Conservation (phyloP, 1,140 invertebrate species). For the Nomia melanderi region DNA sequence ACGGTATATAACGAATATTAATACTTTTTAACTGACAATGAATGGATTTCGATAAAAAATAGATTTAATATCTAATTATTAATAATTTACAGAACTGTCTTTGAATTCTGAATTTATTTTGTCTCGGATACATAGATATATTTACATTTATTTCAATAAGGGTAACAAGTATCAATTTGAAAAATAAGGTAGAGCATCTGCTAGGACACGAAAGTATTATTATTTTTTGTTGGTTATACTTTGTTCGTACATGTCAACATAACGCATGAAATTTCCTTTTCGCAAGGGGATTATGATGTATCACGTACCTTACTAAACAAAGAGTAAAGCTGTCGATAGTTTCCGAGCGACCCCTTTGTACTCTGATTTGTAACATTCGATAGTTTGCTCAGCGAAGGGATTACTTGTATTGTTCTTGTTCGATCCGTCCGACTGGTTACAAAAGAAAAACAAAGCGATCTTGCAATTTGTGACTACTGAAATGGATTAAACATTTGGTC, state of each 20-base stretch:
- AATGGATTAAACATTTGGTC: neutral
- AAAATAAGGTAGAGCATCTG: neutral
- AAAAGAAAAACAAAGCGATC: neutral
- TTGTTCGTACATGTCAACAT: neutral
- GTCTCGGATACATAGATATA: too few species aligned
- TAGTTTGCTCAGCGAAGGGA: neutral
- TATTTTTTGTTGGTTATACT: neutral
- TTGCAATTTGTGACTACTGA: neutral
- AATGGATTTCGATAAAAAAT: too few species aligned
- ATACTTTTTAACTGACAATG: too few species aligned
- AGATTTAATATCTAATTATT: too few species aligned
- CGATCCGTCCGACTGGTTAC: neutral
- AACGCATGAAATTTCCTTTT: neutral
- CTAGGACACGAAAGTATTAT: neutral
- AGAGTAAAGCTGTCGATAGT: neutral
- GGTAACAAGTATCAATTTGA: neutral
- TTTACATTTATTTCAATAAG: too few species aligned
- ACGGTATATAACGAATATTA: too few species aligned
- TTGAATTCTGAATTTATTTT: too few species aligned
- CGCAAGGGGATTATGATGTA: neutral
- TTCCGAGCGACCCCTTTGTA: slow-evolving; percentile 3
- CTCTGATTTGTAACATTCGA: slow-evolving; percentile 10
- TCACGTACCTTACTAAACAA: slow-evolving; percentile 1
- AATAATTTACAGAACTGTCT: too few species aligned
- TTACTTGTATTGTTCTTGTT: neutral